These are phyloP conservation scores for Lepidonotus clava DNA, from an alignment of 2,888 invertebrate species.

Conservation along the genomic window DNA sequence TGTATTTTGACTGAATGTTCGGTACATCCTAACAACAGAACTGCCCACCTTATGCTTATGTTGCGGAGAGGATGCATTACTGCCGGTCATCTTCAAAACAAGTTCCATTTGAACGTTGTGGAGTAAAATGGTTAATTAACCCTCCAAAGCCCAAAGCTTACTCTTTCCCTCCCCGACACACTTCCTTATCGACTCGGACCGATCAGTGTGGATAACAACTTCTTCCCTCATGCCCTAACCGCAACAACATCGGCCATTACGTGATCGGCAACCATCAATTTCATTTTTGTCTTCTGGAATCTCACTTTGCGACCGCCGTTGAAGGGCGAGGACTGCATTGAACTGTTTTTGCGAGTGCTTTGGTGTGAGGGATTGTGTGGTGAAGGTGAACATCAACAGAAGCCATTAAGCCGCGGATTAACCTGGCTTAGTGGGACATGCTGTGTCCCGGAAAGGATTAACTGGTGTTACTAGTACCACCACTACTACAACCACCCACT, in stretches of 20 bases:
- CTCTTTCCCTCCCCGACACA: neutral
- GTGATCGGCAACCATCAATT: conserved; percentile 24
- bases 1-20: no score
- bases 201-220: no score
- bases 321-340: neutral
- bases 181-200: neutral
- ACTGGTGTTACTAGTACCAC: no score
- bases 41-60: no score
- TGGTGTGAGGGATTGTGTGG: neutral
- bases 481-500: no score
- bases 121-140: no score
- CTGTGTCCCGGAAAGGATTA: no score
- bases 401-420: conserved; percentile 3
- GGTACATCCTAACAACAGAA: no score
- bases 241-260: neutral
- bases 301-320: neutral
- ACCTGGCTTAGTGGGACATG: neutral
- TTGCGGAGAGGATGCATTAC: no score
- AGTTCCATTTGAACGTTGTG: no score
- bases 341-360: neutral
- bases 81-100: no score
- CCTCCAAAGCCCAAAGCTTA: neutral
- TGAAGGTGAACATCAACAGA: neutral
- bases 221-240: neutral
- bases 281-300: neutral